phyloP scores from a whole-genome alignment of 2,888 invertebrate genomes.

The Oscheius sp. region DNA sequence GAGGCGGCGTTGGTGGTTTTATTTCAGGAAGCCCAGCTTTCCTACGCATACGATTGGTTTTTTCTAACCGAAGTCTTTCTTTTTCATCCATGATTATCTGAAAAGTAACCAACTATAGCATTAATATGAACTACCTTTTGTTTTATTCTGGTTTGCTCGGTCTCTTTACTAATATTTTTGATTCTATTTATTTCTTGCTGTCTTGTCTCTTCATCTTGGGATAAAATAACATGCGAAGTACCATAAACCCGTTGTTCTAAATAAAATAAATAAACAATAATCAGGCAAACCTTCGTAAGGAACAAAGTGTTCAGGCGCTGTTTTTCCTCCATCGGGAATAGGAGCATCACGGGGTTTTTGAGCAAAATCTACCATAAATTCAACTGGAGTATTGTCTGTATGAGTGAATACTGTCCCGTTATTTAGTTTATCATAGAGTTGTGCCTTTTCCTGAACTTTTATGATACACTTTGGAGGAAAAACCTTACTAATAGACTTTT shows the following conservation, averaged over 20 bases:
- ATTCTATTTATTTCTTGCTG: slow-evolving; percentile 44
- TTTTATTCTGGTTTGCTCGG: slow-evolving; percentile 10
- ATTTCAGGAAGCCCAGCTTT: slow-evolving; percentile 32
- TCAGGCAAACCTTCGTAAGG: slow-evolving; percentile 43
- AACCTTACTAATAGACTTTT: slow-evolving; percentile 23
- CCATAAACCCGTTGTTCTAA: slow-evolving; percentile 60
- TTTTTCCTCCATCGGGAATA: slow-evolving; percentile 31
- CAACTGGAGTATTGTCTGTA: slow-evolving; percentile 52
- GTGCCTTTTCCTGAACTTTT: slow-evolving; percentile 49
- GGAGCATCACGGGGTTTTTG: slow-evolving; percentile 45
- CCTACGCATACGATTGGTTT: slow-evolving; percentile 17
- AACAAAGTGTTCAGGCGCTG: slow-evolving; percentile 55
- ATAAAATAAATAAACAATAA: slow-evolving; percentile 5
- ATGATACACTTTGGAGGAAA: background rate
- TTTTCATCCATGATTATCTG: background rate
- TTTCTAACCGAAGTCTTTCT: background rate
- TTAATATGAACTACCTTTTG: slow-evolving; percentile 6
- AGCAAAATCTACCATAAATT: slow-evolving; percentile 61
- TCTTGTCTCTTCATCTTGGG: slow-evolving; percentile 56
- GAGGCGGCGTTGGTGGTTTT: slow-evolving; percentile 31
- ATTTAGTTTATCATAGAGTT: slow-evolving; percentile 55
- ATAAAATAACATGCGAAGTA: slow-evolving; percentile 57
- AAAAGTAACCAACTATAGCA: background rate
- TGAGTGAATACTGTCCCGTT: slow-evolving; percentile 45
- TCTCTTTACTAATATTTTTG: slow-evolving; percentile 38